Conservation (phyloP, 1,140 invertebrate species). For the Maniola jurtina region DNA sequence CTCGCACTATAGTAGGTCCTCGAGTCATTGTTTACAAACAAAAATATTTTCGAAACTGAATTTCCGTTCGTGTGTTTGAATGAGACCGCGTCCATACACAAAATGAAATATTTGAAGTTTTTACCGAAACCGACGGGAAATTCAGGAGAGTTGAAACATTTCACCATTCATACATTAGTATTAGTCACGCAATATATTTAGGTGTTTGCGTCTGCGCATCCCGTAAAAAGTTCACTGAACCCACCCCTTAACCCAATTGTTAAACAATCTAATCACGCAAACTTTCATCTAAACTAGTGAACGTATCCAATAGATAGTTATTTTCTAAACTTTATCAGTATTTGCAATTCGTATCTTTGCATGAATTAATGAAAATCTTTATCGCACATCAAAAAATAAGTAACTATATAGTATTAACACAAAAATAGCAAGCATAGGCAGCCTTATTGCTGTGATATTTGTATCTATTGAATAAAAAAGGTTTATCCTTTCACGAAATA, state of each 20-base stretch:
- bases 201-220: constrained; percentile 46
- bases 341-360: too few species aligned
- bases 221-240: constrained; percentile 63
- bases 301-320: too few species aligned
- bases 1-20: constrained; percentile 67
- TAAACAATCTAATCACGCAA: constrained; percentile 2
- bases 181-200: constrained; percentile 73
- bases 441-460: too few species aligned
- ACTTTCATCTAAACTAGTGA: constrained; percentile 1
- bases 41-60: constrained; percentile 9
- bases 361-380: too few species aligned
- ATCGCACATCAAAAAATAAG: too few species aligned
- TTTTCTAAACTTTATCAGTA: too few species aligned
- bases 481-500: neutral
- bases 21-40: constrained; percentile 53
- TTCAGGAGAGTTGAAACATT: constrained; percentile 53
- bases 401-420: too few species aligned
- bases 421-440: too few species aligned
- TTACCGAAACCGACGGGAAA: constrained; percentile 45
- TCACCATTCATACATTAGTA: constrained; percentile 54
- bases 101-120: constrained; percentile 6
- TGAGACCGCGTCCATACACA: constrained; percentile 6
- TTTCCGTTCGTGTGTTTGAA: constrained; percentile 6
- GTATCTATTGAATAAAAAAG: too few species aligned
- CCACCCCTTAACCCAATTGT: constrained; percentile 35